A percentile compares a stretch with the other conserved stretches of the same genome.
phyloP scores from a whole-genome alignment of 2,888 invertebrate genomes.

The Heliconius cydno region DNA sequence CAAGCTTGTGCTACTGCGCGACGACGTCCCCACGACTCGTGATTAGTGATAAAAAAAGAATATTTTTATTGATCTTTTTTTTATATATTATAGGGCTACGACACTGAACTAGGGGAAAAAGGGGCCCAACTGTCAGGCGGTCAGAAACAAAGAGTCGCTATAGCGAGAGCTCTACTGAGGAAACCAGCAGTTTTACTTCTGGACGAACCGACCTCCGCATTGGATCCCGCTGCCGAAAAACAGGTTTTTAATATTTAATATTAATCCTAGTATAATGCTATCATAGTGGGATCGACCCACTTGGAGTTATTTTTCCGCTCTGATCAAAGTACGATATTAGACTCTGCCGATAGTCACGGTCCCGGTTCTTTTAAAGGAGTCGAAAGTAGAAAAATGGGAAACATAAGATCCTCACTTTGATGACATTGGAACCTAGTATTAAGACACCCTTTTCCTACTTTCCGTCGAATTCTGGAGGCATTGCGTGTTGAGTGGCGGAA shows the following conservation, averaged over 20 bases:
- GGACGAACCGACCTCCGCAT: conserved; percentile 93
- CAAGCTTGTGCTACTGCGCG: too few species aligned
- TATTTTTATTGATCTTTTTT: too few species aligned
- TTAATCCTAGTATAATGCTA: neutral
- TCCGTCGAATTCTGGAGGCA: too few species aligned
- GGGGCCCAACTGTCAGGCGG: conserved; percentile 92
- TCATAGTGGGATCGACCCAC: neutral
- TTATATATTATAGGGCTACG: conserved; percentile 83
- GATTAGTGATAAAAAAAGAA: too few species aligned
- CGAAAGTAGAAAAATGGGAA: too few species aligned
- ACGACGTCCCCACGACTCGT: too few species aligned
- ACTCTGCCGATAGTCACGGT: too few species aligned
- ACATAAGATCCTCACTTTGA: too few species aligned
- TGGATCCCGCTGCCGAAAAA: conserved; percentile 90
- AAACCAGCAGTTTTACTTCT: conserved; percentile 88
- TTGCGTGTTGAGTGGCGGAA: too few species aligned
- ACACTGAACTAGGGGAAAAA: conserved; percentile 89
- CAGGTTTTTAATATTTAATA: conserved; percentile 73
- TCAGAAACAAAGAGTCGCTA: conserved; percentile 92
- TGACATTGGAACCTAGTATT: too few species aligned
- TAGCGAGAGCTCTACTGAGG: conserved; percentile 90
- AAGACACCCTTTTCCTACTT: too few species aligned
- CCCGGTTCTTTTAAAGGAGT: neutral
- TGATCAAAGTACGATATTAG: neutral
- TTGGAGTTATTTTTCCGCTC: neutral